These are phyloP conservation scores for Agrotis exclamationis DNA, from an alignment of 2,888 invertebrate genomes.

Conservation along the genomic window DNA sequence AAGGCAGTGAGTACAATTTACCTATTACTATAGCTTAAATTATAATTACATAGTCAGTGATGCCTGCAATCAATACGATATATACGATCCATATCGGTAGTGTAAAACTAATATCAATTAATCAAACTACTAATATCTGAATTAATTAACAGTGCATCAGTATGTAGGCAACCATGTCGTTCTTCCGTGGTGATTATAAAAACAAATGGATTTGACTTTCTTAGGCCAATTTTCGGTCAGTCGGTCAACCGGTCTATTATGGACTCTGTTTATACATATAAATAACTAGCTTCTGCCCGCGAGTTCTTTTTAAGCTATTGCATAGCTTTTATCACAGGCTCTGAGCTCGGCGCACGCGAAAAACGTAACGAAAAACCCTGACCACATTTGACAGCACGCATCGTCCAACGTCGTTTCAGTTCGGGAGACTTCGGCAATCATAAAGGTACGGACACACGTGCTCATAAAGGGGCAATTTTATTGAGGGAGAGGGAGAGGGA, in stretches of 20 bases:
- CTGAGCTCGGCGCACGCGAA: too few relatives aligned
- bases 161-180: slow-evolving; percentile 48
- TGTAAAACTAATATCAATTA: slow-evolving; percentile 1
- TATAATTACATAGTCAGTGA: neutral
- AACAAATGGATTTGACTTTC: slow-evolving; percentile 61
- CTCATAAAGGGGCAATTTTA: too few relatives aligned
- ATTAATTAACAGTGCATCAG: slow-evolving; percentile 33
- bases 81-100: neutral
- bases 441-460: too few relatives aligned
- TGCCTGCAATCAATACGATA: neutral
- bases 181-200: slow-evolving; percentile 43
- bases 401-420: too few relatives aligned
- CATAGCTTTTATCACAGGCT: too few relatives aligned
- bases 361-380: too few relatives aligned
- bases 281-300: slow-evolving; percentile 5
- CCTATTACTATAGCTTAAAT: too few relatives aligned
- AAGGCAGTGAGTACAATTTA: too few relatives aligned
- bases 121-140: slow-evolving; percentile 12
- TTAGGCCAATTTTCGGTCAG: slow-evolving; percentile 62
- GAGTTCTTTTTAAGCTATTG: too few relatives aligned
- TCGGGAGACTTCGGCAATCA: too few relatives aligned
- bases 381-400: too few relatives aligned
- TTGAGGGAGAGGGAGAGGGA: too few relatives aligned
- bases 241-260: slow-evolving; percentile 63
- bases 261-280: slow-evolving; percentile 48